Percentiles rank a stretch among this genome's conserved stretches.
Conservation (phyloP, 2,888 invertebrate genomes). For the Pachliopta kotzebuea region DNA sequence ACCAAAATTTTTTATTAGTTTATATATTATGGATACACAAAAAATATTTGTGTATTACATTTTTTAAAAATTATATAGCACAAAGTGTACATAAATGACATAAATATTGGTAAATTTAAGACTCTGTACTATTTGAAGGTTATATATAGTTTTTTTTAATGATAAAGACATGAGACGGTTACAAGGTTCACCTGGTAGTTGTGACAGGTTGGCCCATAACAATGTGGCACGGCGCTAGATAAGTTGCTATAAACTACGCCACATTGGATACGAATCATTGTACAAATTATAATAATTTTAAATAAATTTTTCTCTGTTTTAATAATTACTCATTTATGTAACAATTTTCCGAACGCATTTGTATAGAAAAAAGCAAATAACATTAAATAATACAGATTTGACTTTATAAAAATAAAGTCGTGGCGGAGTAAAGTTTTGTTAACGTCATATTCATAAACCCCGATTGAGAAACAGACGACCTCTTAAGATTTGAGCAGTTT, state of each 20-base stretch:
- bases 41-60: too few relatives aligned
- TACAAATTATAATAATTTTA: not conserved
- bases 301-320: not conserved
- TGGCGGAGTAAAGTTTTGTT: not conserved
- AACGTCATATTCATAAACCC: constrained; percentile 23
- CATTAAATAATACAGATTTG: not conserved
- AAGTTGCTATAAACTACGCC: too few relatives aligned
- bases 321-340: not conserved
- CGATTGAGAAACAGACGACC: constrained; percentile 8
- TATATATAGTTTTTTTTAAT: not conserved
- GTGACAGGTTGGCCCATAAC: too few relatives aligned
- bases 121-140: not conserved
- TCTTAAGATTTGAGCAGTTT: constrained; percentile 89
- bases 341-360: not conserved
- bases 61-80: not conserved
- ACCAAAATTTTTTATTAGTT: not conserved
- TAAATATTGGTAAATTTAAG: not conserved
- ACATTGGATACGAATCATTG: too few relatives aligned
- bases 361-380: not conserved
- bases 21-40: too few relatives aligned
- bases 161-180: too few relatives aligned
- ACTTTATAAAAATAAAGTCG: not conserved
- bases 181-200: too few relatives aligned
- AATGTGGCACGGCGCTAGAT: too few relatives aligned
- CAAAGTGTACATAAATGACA: not conserved